Base-by-base conservation (phyloP, 2,888 invertebrate genomes). In the Strigamia transsilvanica region DNA sequence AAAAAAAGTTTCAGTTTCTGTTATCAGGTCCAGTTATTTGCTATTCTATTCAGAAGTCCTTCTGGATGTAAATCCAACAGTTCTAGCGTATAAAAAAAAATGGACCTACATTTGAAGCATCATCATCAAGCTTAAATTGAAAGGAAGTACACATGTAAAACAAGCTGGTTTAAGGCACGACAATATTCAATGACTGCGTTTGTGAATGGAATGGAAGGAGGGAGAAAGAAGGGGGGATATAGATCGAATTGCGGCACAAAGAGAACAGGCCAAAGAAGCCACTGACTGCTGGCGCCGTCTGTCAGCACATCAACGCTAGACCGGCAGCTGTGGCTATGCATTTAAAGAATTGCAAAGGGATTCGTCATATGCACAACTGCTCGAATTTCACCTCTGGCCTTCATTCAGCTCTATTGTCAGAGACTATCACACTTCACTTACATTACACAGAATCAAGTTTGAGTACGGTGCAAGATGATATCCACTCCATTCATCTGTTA, bases 181-280 rank as follows among this genome's bases (percentile, higher is more conserved):
- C 61, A 66, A 66, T 66, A 66, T 66, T 66, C 61, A 66, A 66
- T 66, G 61, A 66, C 21, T 66, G 21, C 61, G 18, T 66, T 66
- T 66, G 61, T 66, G 61, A 66, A 66, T 66, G 61, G 61, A 23
- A 66, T 66, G 21, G 61, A 21, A 66, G 7, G 61, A 23, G 23
- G 61, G 61, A 23, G 23, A 66, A 66, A 66, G 23, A 23, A 66
- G 61, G 61, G 61, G 61, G 61, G 21, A 21, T 21, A 66, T n/a
- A 66, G 61, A 66, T 66, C 61, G 61, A 66, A 66, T 66, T 66
- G 61, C 61, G 21, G 61, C 61, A 66, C 61, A 66, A 66, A 66
- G 61, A 66, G 61, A 23, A 6, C 61, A 66, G 61, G 61, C 61
- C 61, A 66, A 66, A 66, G 61, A 66, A 66, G 61, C 61, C 61